Base-by-base conservation (phyloP, 2,797 vertebrate genomes). In the Astyanax mexicanus region DNA sequence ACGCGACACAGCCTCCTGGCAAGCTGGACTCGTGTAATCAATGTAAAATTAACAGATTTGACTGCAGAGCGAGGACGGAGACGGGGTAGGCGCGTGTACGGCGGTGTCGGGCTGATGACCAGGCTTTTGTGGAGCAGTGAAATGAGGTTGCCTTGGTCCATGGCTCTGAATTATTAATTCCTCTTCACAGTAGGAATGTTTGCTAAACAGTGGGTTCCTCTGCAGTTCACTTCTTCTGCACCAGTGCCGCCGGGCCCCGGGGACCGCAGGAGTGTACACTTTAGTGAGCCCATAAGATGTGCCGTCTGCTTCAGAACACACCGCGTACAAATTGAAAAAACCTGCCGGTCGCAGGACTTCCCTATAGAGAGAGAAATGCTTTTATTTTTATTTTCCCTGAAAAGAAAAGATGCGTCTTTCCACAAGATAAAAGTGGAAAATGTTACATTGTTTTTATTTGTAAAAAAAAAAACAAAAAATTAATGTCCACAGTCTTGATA, bases 121-220 rank as follows among this genome's bases (percentile, higher is more conserved):
- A 38, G 52, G 32, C 74, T 79, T 75, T 77, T 90, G 92, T 92
- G 89, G 86, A 82, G 85, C 83, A 89, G 90, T 91, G 88, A 93
- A 92, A 92, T 89, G 88, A 87, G 84, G 87, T 88, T 89, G 90
- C 86, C 85, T 88, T 89, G 91, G 91, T 92, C 89, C 88, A 90
- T 81, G 87, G 87, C 88, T 92, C 88, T 94, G 90, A 93, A 94
- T 93, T 93, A 93, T 94, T 93, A 92, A 94, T 93, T 91, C 85
- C 87, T 90, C 91, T 90, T 92, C 92, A 90, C 91, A 89, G 91
- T 91, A 89, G 87, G 88, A 92, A 88, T 92, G 91, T 94, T 93
- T 94, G 92, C 92, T 94, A 93, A 94, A 93, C 92, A 94, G 90
- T 90, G 90, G 89, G 93, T 92, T 94, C 92, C 89, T 94, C 90